These are phyloP conservation scores for Leucosticte australis DNA, from an alignment of 2,113 vertebrate species.

Conservation along the genomic window DNA sequence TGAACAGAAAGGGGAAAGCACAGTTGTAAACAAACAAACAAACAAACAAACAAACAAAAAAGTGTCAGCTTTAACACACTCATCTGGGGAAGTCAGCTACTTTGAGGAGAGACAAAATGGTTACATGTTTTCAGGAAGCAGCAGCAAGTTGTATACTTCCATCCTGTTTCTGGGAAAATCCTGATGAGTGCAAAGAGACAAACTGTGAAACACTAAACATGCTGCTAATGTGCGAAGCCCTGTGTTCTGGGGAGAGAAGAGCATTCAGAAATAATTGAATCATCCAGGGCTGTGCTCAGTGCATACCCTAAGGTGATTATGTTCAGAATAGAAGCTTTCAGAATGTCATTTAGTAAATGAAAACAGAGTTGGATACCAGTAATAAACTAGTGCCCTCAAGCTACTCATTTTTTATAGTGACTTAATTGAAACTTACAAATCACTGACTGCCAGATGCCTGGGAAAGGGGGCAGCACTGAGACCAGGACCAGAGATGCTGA, in stretches of 20 bases:
- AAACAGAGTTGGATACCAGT: conserved; percentile 73
- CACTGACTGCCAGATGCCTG: conserved; percentile 25
- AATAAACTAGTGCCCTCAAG: conserved; percentile 71
- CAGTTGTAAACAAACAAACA: background rate
- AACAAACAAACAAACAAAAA: background rate
- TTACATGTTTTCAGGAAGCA: background rate
- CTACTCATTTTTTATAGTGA: conserved; percentile 68
- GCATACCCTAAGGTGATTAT: conserved; percentile 71
- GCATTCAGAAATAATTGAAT: conserved; percentile 70
- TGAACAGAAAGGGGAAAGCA: background rate
- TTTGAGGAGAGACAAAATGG: background rate
- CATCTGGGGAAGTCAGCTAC: background rate
- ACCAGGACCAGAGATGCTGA: conserved; percentile 3
- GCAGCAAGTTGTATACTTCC: background rate
- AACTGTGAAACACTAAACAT: conserved; percentile 19
- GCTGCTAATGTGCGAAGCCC: conserved; percentile 32
- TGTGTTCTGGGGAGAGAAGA: conserved; percentile 34
- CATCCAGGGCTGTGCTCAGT: conserved; percentile 47
- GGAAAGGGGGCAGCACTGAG: conserved; percentile 46
- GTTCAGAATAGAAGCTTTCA: conserved; percentile 70
- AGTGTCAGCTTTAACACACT: background rate
- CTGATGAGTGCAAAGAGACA: conserved; percentile 30
- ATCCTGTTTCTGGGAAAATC: background rate
- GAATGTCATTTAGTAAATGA: conserved; percentile 74
- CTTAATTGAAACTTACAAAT: conserved; percentile 73